Conservation (phyloP, 2,113 vertebrate species). For the Rhombomys opimus region DNA sequence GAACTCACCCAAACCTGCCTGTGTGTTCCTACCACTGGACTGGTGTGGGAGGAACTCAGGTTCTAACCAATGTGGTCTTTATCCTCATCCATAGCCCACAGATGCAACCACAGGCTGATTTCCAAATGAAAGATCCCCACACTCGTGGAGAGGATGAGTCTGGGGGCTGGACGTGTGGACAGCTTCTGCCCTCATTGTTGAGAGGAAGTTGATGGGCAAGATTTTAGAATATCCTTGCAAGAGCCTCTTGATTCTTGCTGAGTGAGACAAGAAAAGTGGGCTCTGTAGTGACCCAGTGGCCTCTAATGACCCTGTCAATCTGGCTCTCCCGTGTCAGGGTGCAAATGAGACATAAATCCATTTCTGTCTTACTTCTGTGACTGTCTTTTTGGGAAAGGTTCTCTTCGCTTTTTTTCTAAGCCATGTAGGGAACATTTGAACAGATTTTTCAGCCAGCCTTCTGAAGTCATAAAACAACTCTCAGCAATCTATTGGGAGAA, state of each 20-base stretch:
- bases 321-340: neutral
- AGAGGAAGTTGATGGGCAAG: neutral
- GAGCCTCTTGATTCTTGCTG: neutral
- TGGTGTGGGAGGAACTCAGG: neutral
- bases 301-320: neutral
- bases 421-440: neutral
- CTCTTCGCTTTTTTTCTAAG: slow-evolving; percentile 18
- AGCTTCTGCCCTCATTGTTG: neutral
- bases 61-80: neutral
- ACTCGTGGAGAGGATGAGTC: neutral
- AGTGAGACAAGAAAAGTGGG: neutral
- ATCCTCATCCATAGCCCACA: neutral
- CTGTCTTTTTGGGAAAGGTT: neutral
- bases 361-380: neutral
- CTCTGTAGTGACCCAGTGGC: neutral
- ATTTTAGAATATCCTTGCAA: neutral
- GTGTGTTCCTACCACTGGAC: neutral
- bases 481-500: neutral
- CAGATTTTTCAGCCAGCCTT: neutral
- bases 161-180: neutral
- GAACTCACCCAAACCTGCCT: neutral
- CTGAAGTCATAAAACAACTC: neutral
- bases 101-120: neutral
- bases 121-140: neutral
- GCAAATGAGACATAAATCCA: neutral